phyloP scores from a whole-genome alignment of 2,113 vertebrate genomes.

The Gulo gulo region DNA sequence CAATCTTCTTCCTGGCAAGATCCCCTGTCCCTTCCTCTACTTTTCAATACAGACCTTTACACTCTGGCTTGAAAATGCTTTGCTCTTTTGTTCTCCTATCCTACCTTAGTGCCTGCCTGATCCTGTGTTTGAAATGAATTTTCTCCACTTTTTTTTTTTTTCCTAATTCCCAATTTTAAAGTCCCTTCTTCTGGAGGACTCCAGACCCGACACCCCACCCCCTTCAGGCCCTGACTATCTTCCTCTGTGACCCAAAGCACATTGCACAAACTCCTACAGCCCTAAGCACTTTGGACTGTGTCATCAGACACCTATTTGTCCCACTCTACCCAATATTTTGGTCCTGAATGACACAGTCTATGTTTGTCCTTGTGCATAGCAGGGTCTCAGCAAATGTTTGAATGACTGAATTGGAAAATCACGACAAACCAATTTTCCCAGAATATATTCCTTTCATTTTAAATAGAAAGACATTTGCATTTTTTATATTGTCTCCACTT shows the following conservation, averaged over 20 bases:
- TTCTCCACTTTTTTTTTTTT: neutral
- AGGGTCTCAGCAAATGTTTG: neutral
- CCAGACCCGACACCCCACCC: rapidly evolving
- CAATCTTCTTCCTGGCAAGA: neutral
- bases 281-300: neutral
- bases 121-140: neutral
- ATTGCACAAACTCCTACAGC: neutral
- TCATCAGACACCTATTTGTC: neutral
- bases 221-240: neutral
- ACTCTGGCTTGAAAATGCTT: neutral
- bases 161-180: neutral
- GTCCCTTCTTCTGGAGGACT: neutral
- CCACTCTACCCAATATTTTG: neutral
- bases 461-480: neutral
- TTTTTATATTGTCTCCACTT: slow-evolving; percentile 1
- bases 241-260: neutral
- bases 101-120: neutral
- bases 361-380: neutral
- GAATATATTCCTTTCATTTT: neutral
- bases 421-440: neutral
- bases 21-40: neutral
- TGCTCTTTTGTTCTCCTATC: rapidly evolving
- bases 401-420: neutral
- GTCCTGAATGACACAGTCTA: neutral
- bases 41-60: neutral